Evolutionary conservation across 2,113 vertebrate species (phyloP).

Genomic region (Rhinoderma darwinii): DNA sequence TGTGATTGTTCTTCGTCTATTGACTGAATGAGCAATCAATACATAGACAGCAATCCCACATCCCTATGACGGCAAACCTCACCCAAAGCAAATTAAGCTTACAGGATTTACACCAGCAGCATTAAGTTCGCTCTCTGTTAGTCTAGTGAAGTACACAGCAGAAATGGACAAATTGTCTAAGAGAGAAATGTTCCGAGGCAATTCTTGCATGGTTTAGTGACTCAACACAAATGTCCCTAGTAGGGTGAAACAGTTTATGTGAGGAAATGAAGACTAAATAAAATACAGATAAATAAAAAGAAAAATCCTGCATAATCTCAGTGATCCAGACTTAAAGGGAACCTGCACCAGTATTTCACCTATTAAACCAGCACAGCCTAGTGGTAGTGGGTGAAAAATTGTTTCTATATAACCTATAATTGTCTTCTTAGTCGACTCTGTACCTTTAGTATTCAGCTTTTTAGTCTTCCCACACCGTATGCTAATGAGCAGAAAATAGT

Average conservation of each 20-base stretch:
- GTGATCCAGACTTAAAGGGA: no score
- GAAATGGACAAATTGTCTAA: not conserved
- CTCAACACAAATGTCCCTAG: not conserved
- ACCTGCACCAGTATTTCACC: no score
- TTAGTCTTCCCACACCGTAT: no score
- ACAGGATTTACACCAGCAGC: constrained; percentile 33
- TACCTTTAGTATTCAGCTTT: no score
- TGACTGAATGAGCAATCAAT: constrained; percentile 52
- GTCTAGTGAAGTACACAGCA: not conserved
- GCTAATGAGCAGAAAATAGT: no score
- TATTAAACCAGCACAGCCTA: no score
- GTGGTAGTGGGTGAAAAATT: no score
- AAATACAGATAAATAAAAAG: no score
- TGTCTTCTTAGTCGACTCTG: no score
- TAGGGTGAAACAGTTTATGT: not conserved
- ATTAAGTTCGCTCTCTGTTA: not conserved
- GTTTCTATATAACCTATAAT: no score
- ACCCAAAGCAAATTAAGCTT: constrained; percentile 36
- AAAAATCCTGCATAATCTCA: no score
- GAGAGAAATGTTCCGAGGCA: not conserved
- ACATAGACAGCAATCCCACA: constrained; percentile 49
- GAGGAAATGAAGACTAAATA: no score
- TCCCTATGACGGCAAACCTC: constrained; percentile 44
- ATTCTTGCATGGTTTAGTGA: not conserved
- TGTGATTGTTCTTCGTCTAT: constrained; percentile 58